Evolutionary conservation across 2,797 vertebrate species (phyloP), one percentile per base, ranked within the genome.

Genomic region (Oreochromis grahami): DNA sequence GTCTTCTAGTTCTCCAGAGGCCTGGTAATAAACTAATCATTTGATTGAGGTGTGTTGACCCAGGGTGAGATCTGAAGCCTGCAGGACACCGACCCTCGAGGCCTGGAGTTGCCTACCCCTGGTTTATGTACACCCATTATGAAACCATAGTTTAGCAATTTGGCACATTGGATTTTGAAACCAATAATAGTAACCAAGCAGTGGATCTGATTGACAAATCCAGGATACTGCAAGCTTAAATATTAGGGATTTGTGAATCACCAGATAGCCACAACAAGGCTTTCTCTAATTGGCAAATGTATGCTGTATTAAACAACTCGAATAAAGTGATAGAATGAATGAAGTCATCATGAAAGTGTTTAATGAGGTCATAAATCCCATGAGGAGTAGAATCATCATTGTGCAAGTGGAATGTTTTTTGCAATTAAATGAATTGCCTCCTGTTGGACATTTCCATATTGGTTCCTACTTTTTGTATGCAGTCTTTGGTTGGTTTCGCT

Each of bases 321-420:
- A 41, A 68, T 41, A 8, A 24, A 68, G 36, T 36, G 4, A 60
- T 36, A 34, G 58, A 60, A 36, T 34, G 36, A 43, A 68, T 68
- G n/a, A 65, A 68, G 38, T 68, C 13, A 43, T 68, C 21, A 24
- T 9, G 38, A 68, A 26, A 68, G 36, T 68, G 63, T 41, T 43
- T 68, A 41, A 6, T 70, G 65, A 70, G 65, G 65, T 70, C 65
- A 43, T 43, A 70, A 70, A 70, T 45, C 14, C 21, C 21, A 26
- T 1, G 65, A 63, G 19, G 19, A 70, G 38, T 43, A 43, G 38
- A 24, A 43, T 26, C 14, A 45, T 29, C n/a, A 17, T 29, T 70
- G 1, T 45, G 29, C 14, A 45, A 70, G 41, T 4, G 38, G 21
- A 70, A 14, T 17, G 8, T 24, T 6, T 65, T 68, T 2, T 24